Conservation (phyloP, 2,113 vertebrate species). For the Halcyon senegalensis region DNA sequence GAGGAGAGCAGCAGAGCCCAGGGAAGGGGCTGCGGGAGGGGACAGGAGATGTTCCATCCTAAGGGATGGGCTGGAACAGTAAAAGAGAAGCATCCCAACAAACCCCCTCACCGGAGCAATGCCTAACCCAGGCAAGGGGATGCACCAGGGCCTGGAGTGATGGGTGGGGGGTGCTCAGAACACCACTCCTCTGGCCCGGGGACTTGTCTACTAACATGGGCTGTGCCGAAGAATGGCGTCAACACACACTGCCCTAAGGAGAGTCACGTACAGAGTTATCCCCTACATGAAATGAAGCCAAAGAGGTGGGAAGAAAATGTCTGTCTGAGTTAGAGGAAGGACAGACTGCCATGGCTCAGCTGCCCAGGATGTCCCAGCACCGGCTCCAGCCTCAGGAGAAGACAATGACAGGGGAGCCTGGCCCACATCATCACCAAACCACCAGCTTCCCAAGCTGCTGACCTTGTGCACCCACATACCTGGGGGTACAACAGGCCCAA, state of each 20-base stretch:
- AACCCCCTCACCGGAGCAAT: conserved; percentile 60
- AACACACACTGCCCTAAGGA: rapidly evolving
- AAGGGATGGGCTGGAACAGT: not conserved
- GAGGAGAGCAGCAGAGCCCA: not conserved
- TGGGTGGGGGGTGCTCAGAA: not conserved
- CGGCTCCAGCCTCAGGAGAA: rapidly evolving
- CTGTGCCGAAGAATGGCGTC: not conserved
- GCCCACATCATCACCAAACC: not conserved
- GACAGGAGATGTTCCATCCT: not conserved
- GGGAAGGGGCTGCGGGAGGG: not conserved
- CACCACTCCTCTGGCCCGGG: rapidly evolving
- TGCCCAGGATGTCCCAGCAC: not conserved
- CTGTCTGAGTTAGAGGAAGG: not conserved
- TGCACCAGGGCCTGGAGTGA: not conserved
- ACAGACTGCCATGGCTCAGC: not conserved
- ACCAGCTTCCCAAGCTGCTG: not conserved
- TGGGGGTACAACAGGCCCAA: not conserved
- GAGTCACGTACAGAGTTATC: not conserved
- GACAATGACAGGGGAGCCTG: not conserved
- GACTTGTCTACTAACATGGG: not conserved
- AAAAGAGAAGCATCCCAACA: conserved; percentile 7
- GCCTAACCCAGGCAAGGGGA: conserved; percentile 24
- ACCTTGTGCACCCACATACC: rapidly evolving
- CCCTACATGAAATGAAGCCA: not conserved
- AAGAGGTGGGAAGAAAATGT: not conserved